A percentile compares a stretch with the other conserved stretches of the same genome.
phyloP scores from a whole-genome alignment of 2,113 vertebrate species.

The Amblyornis subalaris region DNA sequence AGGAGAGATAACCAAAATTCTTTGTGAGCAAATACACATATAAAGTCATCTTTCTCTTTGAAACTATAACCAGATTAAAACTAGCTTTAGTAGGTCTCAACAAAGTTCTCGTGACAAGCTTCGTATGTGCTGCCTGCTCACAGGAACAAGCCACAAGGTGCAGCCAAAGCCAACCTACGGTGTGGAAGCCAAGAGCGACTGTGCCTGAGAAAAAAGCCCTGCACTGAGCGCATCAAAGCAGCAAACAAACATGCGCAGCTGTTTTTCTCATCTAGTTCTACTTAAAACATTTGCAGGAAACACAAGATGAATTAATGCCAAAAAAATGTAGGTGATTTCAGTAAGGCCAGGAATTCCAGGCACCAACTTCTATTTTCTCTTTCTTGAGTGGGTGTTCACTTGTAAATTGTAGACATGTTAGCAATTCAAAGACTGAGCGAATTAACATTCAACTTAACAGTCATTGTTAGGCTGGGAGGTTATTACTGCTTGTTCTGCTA shows the following conservation, averaged over 20 bases:
- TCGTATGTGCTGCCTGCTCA: neutral
- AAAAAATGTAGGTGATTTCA: slow-evolving; percentile 43
- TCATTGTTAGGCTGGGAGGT: slow-evolving; percentile 48
- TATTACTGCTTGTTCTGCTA: slow-evolving; percentile 50
- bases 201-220: neutral
- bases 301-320: neutral
- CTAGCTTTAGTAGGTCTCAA: neutral
- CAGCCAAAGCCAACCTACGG: neutral
- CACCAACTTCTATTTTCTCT: slow-evolving; percentile 32
- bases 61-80: neutral
- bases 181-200: neutral
- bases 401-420: slow-evolving; percentile 65
- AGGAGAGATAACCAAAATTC: slow-evolving; percentile 24
- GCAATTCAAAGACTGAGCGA: slow-evolving; percentile 71
- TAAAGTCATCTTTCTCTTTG: neutral
- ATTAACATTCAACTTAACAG: slow-evolving; percentile 71
- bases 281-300: slow-evolving; percentile 36
- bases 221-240: neutral
- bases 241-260: neutral
- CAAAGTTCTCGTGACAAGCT: neutral
- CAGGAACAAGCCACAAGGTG: neutral
- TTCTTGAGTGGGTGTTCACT: slow-evolving; percentile 71
- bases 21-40: neutral
- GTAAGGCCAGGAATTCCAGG: slow-evolving; percentile 37
- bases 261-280: slow-evolving; percentile 36